Conservation (phyloP, 2,888 invertebrate species). For the Fragum fragum region DNA sequence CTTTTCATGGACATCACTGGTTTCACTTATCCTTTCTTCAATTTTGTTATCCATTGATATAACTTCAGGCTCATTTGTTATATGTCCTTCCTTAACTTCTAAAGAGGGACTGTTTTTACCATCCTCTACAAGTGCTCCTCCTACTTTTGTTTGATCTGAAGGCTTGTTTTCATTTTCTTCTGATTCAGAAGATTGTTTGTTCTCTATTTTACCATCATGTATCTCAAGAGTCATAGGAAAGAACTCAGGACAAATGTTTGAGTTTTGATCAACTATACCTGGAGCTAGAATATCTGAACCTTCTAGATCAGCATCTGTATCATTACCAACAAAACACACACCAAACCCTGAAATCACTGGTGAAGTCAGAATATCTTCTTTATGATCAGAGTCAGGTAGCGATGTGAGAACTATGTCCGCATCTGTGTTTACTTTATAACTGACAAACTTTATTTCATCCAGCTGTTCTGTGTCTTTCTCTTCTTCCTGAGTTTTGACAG, state of each 20-base stretch:
- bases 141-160: neutral
- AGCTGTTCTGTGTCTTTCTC: conserved; percentile 10
- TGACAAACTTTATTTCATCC: conserved; percentile 47
- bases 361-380: neutral
- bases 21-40: neutral
- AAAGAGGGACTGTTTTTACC: neutral
- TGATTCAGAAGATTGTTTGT: neutral
- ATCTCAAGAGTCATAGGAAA: conserved; percentile 12
- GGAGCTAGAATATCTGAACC: neutral
- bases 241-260: conserved; percentile 13
- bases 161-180: neutral
- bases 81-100: neutral
- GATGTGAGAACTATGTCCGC: conserved; percentile 56
- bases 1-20: neutral
- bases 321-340: conserved; percentile 43
- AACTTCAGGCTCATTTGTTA: neutral
- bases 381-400: conserved; percentile 22
- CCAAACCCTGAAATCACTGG: conserved; percentile 55
- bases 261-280: conserved; percentile 7
- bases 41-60: neutral
- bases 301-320: conserved; percentile 41
- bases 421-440: conserved; percentile 59
- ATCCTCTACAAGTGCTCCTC: neutral
- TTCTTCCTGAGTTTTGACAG: conserved; percentile 21
- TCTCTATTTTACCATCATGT: neutral